phyloP scores from a whole-genome alignment of 2,888 invertebrate genomes.

The Drosophila fulvimacula region DNA sequence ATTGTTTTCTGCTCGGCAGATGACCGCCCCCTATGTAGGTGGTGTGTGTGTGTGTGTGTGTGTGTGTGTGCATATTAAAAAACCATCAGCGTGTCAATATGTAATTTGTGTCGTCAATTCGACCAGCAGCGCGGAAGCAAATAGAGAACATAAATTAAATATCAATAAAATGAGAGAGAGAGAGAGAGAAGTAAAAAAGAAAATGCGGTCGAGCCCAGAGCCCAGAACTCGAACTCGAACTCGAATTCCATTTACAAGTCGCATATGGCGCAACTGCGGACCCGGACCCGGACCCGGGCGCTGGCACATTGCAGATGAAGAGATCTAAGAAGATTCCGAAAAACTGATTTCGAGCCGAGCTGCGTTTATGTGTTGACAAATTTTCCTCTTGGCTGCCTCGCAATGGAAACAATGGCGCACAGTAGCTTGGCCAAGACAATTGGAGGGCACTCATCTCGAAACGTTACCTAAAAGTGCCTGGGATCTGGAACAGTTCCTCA shows the following conservation, averaged over 20 bases:
- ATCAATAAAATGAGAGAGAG: conserved; percentile 54
- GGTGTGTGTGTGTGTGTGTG: conserved; percentile 18
- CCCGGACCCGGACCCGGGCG: too few species aligned
- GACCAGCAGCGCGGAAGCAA: conserved; percentile 52
- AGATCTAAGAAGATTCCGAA: conserved; percentile 56
- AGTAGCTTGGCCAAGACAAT: conserved; percentile 56
- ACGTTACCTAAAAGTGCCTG: conserved; percentile 68
- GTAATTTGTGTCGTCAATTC: conserved; percentile 78
- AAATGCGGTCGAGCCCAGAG: conserved; percentile 33
- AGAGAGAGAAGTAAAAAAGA: neutral
- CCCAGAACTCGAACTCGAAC: too few species aligned
- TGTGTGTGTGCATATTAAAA: conserved; percentile 76
- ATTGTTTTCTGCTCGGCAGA: conserved; percentile 66
- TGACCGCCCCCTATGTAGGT: conserved; percentile 45
- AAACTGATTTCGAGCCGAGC: conserved; percentile 59
- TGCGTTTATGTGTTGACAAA: conserved; percentile 63
- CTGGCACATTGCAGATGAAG: conserved; percentile 35
- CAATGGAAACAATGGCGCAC: conserved; percentile 43
- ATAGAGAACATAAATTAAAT: conserved; percentile 81
- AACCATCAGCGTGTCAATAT: conserved; percentile 82
- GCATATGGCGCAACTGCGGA: conserved; percentile 40
- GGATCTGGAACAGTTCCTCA: conserved; percentile 21
- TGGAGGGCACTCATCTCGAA: conserved; percentile 41
- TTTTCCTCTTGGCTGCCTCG: conserved; percentile 50
- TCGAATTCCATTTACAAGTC: conserved; percentile 4